Conservation (phyloP, 1,140 invertebrate genomes). For the Megathymus violae region DNA sequence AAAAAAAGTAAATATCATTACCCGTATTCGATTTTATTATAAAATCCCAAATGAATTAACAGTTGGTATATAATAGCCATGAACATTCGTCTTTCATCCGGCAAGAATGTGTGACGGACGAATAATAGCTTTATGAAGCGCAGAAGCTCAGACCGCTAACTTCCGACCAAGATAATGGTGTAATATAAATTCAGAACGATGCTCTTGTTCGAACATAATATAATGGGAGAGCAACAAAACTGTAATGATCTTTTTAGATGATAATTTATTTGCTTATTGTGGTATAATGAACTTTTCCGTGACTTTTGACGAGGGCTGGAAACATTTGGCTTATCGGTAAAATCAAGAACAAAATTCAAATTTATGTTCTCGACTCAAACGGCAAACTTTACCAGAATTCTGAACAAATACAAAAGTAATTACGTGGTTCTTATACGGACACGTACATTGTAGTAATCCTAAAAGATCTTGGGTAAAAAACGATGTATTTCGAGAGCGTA, state of each 20-base stretch:
- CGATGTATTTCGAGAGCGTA: constrained; percentile 59
- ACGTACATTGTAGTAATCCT: constrained; percentile 28
- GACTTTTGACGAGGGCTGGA: not conserved
- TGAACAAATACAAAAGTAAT: constrained; percentile 30
- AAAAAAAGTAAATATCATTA: constrained; percentile 51
- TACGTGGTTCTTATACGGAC: constrained; percentile 32
- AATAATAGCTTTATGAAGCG: constrained; percentile 56
- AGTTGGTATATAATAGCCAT: constrained; percentile 40
- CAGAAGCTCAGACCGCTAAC: constrained; percentile 44
- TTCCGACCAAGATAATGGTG: constrained; percentile 57
- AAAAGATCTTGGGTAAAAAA: constrained; percentile 50
- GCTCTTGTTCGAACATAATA: constrained; percentile 54
- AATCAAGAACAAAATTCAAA: not conserved
- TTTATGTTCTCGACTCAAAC: not conserved
- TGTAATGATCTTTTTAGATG: constrained; percentile 50
- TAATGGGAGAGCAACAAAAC: constrained; percentile 47
- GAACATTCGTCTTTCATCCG: constrained; percentile 45
- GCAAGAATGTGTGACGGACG: constrained; percentile 55
- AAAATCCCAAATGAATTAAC: constrained; percentile 54
- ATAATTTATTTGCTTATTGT: constrained; percentile 44
- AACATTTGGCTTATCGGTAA: not conserved
- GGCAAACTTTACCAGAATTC: constrained; percentile 19
- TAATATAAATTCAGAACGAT: constrained; percentile 66
- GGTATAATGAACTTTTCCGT: not conserved
- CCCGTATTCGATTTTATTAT: constrained; percentile 47